Evolutionary conservation across 2,888 invertebrate species (phyloP).

Genomic region (Drosophila mayaguana): DNA sequence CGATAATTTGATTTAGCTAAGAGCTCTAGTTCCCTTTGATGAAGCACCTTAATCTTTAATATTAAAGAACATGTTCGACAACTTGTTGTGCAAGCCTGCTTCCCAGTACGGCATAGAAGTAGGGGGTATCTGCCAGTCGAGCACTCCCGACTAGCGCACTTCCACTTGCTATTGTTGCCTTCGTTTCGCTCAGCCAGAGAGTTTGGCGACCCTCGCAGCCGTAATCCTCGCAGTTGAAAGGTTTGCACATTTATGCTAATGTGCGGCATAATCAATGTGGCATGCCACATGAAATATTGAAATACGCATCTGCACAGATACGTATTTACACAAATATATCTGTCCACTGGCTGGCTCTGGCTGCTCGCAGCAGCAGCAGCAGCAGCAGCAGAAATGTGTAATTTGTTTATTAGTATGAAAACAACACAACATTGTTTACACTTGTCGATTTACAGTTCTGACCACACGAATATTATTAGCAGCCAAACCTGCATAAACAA

Average conservation of each 20-base stretch:
- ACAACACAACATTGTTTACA: slow-evolving; percentile 10
- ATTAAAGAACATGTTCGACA: too few relatives aligned
- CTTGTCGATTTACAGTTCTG: slow-evolving; percentile 7
- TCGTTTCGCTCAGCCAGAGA: slow-evolving; percentile 9
- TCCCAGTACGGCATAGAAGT: too few relatives aligned
- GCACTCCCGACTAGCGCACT: background rate
- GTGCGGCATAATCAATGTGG: slow-evolving; percentile 50
- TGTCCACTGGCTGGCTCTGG: background rate
- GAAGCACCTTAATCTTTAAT: too few relatives aligned
- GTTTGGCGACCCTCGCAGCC: slow-evolving; percentile 41
- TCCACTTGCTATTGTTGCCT: background rate
- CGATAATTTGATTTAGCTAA: too few relatives aligned
- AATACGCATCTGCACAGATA: background rate
- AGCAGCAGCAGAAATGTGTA: background rate
- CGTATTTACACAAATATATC: background rate
- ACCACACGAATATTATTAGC: slow-evolving; percentile 23
- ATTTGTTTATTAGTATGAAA: slow-evolving; percentile 13
- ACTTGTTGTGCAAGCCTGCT: too few relatives aligned
- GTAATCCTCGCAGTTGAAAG: slow-evolving; percentile 28
- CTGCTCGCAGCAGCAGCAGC: background rate
- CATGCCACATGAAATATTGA: slow-evolving; percentile 26
- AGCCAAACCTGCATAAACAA: slow-evolving; percentile 16
- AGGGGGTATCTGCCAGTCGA: background rate
- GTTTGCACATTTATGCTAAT: slow-evolving; percentile 53
- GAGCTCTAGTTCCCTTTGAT: too few relatives aligned